Evolutionary conservation across 2,888 invertebrate genomes (phyloP).

Genomic region (Hermaeophaga mercurialis): DNA sequence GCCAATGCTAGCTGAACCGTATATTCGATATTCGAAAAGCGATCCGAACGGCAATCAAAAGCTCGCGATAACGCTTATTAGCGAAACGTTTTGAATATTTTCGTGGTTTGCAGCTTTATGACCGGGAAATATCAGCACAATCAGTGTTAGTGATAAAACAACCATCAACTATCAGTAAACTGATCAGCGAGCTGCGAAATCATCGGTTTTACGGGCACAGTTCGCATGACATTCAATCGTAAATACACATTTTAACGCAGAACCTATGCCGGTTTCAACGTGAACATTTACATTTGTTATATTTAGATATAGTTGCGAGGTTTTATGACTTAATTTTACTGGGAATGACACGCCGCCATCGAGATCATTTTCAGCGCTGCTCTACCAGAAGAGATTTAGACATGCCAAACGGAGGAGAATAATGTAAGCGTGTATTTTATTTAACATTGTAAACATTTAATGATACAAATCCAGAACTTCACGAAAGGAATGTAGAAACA

Average conservation of each 20-base stretch:
- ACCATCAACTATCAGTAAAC: slow-evolving; percentile 54
- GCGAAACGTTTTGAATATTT: slow-evolving; percentile 52
- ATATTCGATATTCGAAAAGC: slow-evolving; percentile 30
- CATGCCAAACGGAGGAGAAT: background rate
- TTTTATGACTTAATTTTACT: slow-evolving; percentile 32
- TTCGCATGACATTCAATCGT: slow-evolving; percentile 48
- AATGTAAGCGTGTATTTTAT: slow-evolving; percentile 6
- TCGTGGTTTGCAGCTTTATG: slow-evolving; percentile 50
- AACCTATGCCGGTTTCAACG: slow-evolving; percentile 46
- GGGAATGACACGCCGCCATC: slow-evolving; percentile 19
- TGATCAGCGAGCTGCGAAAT: slow-evolving; percentile 55
- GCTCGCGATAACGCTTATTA: slow-evolving; percentile 48
- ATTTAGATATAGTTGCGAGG: slow-evolving; percentile 24
- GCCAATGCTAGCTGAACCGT: slow-evolving; percentile 3
- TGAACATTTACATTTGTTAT: slow-evolving; percentile 45
- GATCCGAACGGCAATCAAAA: slow-evolving; percentile 44
- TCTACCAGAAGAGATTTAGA: slow-evolving; percentile 9
- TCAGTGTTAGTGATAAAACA: slow-evolving; percentile 56
- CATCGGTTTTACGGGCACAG: slow-evolving; percentile 52
- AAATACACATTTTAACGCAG: slow-evolving; percentile 48
- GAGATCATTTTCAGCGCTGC: background rate
- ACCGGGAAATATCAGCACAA: slow-evolving; percentile 53
- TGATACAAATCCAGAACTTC: background rate
- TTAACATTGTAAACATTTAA: background rate
- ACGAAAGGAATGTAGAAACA: too few species aligned